phyloP scores from a whole-genome alignment of 2,797 vertebrate species.

The Hippopotamyrus pictus region DNA sequence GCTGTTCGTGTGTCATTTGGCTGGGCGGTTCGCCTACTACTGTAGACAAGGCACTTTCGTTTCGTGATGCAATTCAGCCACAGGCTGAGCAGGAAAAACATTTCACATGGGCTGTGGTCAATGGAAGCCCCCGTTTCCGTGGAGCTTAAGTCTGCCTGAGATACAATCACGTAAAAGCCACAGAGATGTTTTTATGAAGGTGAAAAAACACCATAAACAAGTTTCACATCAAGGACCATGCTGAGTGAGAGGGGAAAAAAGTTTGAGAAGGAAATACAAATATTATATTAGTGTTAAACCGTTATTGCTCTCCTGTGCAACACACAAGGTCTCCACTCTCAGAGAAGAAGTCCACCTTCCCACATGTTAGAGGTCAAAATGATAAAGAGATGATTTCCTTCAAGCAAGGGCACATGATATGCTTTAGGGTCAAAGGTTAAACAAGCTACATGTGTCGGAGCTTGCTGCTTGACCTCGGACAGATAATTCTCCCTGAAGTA shows the following conservation, averaged over 20 bases:
- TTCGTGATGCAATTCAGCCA: neutral
- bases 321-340: constrained; percentile 7
- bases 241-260: neutral
- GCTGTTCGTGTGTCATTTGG: neutral
- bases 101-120: neutral
- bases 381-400: constrained; percentile 39
- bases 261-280: neutral
- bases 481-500: constrained; percentile 33
- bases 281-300: neutral
- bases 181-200: neutral
- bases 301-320: constrained; percentile 7
- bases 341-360: constrained; percentile 34
- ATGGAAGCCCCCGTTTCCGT: neutral
- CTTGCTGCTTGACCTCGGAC: constrained; percentile 24
- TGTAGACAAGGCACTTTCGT: neutral
- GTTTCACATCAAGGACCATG: neutral
- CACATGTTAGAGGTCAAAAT: constrained; percentile 42
- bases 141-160: neutral
- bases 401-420: constrained; percentile 13
- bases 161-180: neutral
- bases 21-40: neutral
- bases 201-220: neutral
- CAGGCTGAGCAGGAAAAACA: neutral
- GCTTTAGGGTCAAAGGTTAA: constrained; percentile 43
- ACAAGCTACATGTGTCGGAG: constrained; percentile 32